Conservation (phyloP, 2,797 vertebrate species). For the Hippocampus kuda region DNA sequence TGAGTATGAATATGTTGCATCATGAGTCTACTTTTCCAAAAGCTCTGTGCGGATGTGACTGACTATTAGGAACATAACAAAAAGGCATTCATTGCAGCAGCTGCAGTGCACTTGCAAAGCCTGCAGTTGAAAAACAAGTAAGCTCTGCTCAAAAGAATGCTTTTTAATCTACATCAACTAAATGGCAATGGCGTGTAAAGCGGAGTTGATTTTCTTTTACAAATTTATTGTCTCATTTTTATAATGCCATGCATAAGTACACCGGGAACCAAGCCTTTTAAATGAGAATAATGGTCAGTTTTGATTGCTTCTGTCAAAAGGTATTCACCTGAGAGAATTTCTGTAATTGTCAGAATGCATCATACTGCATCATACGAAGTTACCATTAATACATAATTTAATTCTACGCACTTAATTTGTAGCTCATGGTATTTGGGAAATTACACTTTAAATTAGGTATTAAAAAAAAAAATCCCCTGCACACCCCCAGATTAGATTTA, state of each 20-base stretch:
- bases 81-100: conserved; percentile 23
- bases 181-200: neutral
- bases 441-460: neutral
- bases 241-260: neutral
- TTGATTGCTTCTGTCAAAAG: neutral
- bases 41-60: neutral
- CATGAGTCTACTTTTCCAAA: conserved; percentile 44
- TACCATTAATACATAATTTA: too few relatives aligned
- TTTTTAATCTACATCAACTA: neutral
- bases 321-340: neutral
- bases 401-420: neutral
- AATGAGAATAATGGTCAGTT: neutral
- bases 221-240: neutral
- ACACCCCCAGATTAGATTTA: neutral
- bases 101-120: neutral
- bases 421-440: neutral
- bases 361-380: neutral
- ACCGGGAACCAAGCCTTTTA: neutral
- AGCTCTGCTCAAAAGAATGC: neutral
- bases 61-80: conserved; percentile 28
- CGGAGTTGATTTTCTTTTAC: neutral
- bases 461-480: neutral
- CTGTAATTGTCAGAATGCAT: too few relatives aligned
- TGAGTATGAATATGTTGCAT: conserved; percentile 29
- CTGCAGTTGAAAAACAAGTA: neutral